phyloP scores from a whole-genome alignment of 2,797 vertebrate genomes.

The Pangasius mekongensis region DNA sequence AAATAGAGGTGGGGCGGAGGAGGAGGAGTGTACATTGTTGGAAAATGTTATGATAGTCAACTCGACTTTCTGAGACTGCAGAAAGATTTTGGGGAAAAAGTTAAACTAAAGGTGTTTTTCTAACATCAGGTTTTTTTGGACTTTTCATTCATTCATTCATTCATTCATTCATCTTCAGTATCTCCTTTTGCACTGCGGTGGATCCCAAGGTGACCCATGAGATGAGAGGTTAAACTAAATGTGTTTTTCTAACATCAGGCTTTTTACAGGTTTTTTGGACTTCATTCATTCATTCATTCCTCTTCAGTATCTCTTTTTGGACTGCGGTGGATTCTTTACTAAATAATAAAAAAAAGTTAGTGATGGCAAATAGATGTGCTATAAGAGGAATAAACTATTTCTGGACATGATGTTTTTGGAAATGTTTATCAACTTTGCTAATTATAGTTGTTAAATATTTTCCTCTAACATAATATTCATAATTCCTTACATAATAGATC shows the following conservation, averaged over 20 bases:
- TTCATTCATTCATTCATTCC: neutral
- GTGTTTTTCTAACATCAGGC: neutral
- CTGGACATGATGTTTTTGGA: neutral
- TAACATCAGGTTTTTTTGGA: neutral
- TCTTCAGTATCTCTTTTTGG: neutral
- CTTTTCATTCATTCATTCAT: neutral
- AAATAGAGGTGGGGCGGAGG: constrained; percentile 25
- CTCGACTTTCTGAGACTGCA: constrained; percentile 34
- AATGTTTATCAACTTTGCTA: neutral
- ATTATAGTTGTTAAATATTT: neutral
- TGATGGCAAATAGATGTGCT: neutral
- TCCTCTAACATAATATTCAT: neutral
- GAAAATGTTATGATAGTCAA: constrained; percentile 61
- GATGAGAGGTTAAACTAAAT: neutral
- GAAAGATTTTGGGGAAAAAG: constrained; percentile 4
- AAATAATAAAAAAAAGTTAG: neutral
- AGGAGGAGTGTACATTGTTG: constrained; percentile 30
- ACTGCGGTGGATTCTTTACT: neutral
- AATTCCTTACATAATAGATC: neutral
- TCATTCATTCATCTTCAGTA: neutral
- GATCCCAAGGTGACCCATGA: neutral
- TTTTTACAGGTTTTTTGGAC: neutral
- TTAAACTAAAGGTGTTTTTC: neutral
- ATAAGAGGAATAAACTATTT: neutral
- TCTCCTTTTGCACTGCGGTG: neutral